These are phyloP conservation scores for Nasonia longicornis DNA, from an alignment of 1,140 invertebrate species.

Conservation along the genomic window DNA sequence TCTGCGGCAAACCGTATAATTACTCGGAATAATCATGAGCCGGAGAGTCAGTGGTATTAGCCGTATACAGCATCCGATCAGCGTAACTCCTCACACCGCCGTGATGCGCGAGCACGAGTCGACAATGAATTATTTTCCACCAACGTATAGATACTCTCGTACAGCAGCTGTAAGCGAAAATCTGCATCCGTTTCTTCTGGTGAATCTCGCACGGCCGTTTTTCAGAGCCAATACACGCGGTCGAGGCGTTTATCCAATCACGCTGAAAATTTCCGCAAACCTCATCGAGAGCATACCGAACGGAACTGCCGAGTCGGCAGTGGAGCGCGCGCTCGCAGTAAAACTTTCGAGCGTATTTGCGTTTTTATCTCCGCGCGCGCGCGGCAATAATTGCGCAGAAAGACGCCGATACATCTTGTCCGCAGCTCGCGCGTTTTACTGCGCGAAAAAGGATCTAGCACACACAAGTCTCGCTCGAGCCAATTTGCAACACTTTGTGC, in stretches of 20 bases:
- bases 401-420: neutral
- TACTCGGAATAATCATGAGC: slow-evolving; percentile 21
- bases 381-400: slow-evolving; percentile 15
- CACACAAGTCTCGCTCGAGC: neutral
- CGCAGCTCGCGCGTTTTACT: neutral
- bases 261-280: neutral
- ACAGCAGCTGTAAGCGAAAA: neutral
- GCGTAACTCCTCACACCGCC: neutral
- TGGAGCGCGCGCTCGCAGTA: neutral
- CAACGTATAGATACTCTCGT: no score
- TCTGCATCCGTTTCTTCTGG: neutral
- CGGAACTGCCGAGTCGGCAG: neutral
- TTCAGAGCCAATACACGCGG: neutral
- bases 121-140: no score
- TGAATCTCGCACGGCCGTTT: neutral
- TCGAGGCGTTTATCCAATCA: slow-evolving; percentile 25
- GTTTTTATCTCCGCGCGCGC: slow-evolving; percentile 17
- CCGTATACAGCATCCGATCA: slow-evolving; percentile 11
- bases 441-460: slow-evolving; percentile 1
- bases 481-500: slow-evolving; percentile 29
- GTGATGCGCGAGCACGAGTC: no score
- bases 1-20: slow-evolving; percentile 6
- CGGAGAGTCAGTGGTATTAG: neutral
- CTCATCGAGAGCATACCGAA: neutral
- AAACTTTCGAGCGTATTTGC: neutral